Evolutionary conservation across 2,888 invertebrate species (phyloP), one percentile per base, ranked within the genome.

Genomic region (Meliscaeva auricollis): DNA sequence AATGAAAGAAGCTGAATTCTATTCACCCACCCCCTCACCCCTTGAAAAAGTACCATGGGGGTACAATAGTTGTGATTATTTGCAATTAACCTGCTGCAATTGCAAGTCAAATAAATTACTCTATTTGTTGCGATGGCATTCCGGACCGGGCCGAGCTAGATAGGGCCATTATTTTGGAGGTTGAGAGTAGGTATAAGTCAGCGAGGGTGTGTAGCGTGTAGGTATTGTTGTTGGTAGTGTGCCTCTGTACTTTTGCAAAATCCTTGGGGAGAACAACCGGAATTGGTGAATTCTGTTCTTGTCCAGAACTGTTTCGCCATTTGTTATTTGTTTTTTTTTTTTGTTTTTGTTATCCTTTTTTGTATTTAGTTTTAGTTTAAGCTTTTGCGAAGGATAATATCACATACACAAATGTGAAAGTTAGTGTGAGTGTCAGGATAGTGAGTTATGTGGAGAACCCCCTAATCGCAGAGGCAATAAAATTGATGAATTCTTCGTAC

Each of bases 21-120:
- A 17, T 32, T 35, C 15, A n/a, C n/a, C n/a, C n/a, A n/a, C 48
- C 15, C 6, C 9, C 9, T 35, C 35, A 8, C 26, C 26, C 4
- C 17, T 3, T 9, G 13, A 9, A 38, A 38, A 38, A 38, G 3
- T 13, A 38, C 38, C 9, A 30, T 20, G n/a, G 17, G 70, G 79
- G 54, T 3, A 56, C 75, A 73, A 81, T 85, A 85, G 85, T 85
- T 85, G 85, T 85, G 85, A 85, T 85, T 85, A 85, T 81, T 85
- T 85, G 85, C 81, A 85, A 85, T 85, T 85, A 85, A 85, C 85
- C 81, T 77, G 76, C 76, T 77, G 81, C 85, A 85, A 77, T 81
- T 85, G 87, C 88, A 88, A 87, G 87, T 83, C 88, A 88, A 88
- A 89, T 89, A 89, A 89, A 89, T 89, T 88, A 89, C 89, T 88